Conservation (phyloP, 2,888 invertebrate genomes). For the Noctua janthe region DNA sequence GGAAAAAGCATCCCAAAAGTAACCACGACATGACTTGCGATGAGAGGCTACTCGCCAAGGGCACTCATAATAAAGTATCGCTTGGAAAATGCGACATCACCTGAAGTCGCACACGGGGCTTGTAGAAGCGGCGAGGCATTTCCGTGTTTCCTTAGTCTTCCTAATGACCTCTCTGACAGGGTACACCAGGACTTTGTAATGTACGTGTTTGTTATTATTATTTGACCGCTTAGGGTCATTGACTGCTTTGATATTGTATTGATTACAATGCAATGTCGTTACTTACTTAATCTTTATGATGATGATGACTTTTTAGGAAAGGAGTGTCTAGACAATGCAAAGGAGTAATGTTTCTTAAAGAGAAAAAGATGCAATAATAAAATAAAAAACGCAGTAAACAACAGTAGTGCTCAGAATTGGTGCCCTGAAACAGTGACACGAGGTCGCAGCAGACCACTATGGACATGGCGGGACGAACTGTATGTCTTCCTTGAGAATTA, state of each 20-base stretch:
- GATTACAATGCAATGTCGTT: constrained; percentile 2
- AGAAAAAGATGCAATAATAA: not conserved
- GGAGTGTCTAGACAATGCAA: not conserved
- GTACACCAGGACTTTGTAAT: not conserved
- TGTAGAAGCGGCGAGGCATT: not conserved
- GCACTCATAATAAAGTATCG: not conserved
- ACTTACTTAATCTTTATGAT: constrained; percentile 17
- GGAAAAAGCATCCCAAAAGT: not conserved
- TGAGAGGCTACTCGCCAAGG: not conserved
- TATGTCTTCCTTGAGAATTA: too few relatives aligned
- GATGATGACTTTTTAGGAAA: not conserved
- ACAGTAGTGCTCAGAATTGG: too few relatives aligned
- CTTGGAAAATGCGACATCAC: not conserved
- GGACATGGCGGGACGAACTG: not conserved
- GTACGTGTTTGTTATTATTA: not conserved
- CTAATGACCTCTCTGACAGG: not conserved
- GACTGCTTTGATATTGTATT: constrained; percentile 1
- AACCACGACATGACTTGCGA: not conserved
- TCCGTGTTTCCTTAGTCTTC: not conserved
- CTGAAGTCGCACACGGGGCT: not conserved
- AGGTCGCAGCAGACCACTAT: not conserved
- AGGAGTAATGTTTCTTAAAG: not conserved
- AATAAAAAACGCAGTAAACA: not conserved
- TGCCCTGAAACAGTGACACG: too few relatives aligned
- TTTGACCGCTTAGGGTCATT: not conserved